Conservation (phyloP, 1,140 invertebrate genomes). For the Oedothorax gibbosus region DNA sequence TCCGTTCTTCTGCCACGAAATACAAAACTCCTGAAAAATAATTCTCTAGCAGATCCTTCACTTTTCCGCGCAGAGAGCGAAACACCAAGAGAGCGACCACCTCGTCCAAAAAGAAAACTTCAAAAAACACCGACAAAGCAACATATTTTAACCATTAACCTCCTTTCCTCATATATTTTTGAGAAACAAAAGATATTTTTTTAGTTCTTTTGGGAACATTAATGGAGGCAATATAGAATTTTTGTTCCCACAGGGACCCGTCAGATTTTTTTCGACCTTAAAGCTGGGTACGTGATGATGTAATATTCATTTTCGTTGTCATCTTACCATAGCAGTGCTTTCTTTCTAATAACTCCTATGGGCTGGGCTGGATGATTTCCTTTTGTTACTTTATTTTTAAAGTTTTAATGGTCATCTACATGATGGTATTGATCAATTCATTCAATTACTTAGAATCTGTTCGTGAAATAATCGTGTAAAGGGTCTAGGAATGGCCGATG, state of each 20-base stretch:
- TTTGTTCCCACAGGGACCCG: conserved; percentile 31
- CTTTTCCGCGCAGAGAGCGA: too few relatives aligned
- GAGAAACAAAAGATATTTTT: conserved; percentile 51
- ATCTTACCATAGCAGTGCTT: conserved; percentile 16
- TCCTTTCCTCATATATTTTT: conserved; percentile 52
- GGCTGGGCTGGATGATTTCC: background rate
- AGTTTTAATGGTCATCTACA: conserved; percentile 12
- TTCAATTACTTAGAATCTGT: conserved; percentile 16
- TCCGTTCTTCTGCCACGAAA: too few relatives aligned
- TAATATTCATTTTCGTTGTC: conserved; percentile 35
- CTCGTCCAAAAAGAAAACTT: conserved; percentile 32
- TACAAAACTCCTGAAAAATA: too few relatives aligned
- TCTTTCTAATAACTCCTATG: background rate
- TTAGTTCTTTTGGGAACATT: conserved; percentile 9
- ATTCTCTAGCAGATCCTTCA: too few relatives aligned
- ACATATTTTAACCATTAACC: conserved; percentile 59
- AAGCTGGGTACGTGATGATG: conserved; percentile 23
- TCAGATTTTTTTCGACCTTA: conserved; percentile 13
- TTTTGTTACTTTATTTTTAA: conserved; percentile 12
- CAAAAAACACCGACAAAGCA: conserved; percentile 56
- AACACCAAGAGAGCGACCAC: conserved; percentile 28
- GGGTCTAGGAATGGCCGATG: too few relatives aligned
- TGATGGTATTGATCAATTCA: background rate
- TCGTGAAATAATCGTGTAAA: too few relatives aligned
- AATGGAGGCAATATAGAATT: conserved; percentile 57